Evolutionary conservation across 1,140 invertebrate genomes (phyloP).

Genomic region (Leucophenga varia): DNA sequence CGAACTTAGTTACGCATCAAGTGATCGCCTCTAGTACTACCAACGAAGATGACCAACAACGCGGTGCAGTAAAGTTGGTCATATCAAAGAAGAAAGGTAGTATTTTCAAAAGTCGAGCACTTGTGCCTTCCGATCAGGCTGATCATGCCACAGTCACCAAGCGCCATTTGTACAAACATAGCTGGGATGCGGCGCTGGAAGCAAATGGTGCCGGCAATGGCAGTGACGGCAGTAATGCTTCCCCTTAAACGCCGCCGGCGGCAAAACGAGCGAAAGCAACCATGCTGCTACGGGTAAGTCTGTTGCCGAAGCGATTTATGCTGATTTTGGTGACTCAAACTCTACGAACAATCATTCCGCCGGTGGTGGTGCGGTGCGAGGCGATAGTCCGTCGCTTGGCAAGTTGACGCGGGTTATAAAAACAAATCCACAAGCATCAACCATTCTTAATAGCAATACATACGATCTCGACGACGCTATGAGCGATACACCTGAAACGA

Average conservation of each 20-base stretch:
- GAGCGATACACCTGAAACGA: constrained; percentile 9
- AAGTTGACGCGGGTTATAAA: constrained; percentile 34
- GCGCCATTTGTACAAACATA: constrained; percentile 81
- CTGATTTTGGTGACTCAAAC: constrained; percentile 37
- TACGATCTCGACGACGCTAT: constrained; percentile 37
- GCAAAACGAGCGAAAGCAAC: constrained; percentile 21
- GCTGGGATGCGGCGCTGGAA: constrained; percentile 73
- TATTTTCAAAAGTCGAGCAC: constrained; percentile 83
- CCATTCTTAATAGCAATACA: constrained; percentile 10
- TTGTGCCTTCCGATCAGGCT: constrained; percentile 65
- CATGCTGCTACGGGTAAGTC: constrained; percentile 20
- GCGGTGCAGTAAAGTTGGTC: constrained; percentile 61
- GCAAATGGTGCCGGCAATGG: constrained; percentile 41
- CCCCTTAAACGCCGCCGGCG: constrained; percentile 16
- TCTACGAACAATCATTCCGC: constrained; percentile 39
- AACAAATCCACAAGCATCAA: constrained; percentile 13
- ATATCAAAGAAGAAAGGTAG: constrained; percentile 80
- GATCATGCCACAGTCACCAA: constrained; percentile 69
- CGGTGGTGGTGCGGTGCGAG: constrained; percentile 28
- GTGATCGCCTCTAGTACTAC: constrained; percentile 37
- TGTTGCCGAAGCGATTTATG: constrained; percentile 35
- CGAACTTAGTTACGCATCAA: constrained; percentile 21
- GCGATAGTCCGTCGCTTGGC: constrained; percentile 38
- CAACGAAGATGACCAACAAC: constrained; percentile 15
- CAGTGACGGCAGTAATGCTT: constrained; percentile 42